Evolutionary conservation across 2,888 invertebrate species (phyloP).

Genomic region (Lottia gigantea): DNA sequence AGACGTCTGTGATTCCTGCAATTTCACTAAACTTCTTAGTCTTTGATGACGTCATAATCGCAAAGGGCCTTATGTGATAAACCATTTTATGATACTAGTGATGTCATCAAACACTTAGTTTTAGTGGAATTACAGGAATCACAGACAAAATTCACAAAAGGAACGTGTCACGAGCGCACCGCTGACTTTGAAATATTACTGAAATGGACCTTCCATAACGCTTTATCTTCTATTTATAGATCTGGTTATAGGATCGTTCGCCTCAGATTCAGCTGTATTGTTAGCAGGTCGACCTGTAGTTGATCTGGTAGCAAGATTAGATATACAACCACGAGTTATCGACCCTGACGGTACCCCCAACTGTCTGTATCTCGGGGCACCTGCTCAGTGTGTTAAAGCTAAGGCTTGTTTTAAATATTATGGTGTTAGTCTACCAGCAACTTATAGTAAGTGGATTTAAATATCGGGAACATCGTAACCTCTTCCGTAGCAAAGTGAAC

Average conservation of each 20-base stretch:
- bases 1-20: too few relatives aligned
- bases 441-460: slow-evolving; percentile 26
- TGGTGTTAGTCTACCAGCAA: slow-evolving; percentile 29
- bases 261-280: slow-evolving; percentile 43
- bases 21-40: too few relatives aligned
- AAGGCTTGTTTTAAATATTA: slow-evolving; percentile 30
- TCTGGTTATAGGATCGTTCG: slow-evolving; percentile 46
- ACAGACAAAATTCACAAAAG: too few relatives aligned
- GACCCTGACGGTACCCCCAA: slow-evolving; percentile 23
- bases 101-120: too few relatives aligned
- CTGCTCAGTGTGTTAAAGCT: slow-evolving; percentile 27
- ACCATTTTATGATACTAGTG: too few relatives aligned
- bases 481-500: too few relatives aligned
- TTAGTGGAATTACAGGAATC: too few relatives aligned
- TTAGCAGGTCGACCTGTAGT: slow-evolving; percentile 44
- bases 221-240: slow-evolving; percentile 37
- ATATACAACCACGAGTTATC: slow-evolving; percentile 23
- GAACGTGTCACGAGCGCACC: too few relatives aligned
- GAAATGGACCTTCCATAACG: too few relatives aligned
- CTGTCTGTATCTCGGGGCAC: slow-evolving; percentile 28
- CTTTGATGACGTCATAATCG: too few relatives aligned
- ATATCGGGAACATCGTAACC: neutral
- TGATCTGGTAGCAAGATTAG: slow-evolving; percentile 32
- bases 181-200: too few relatives aligned
- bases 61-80: too few relatives aligned